These are phyloP conservation scores for Pipra filicauda DNA, from an alignment of 2,113 vertebrate genomes.

Conservation along the genomic window DNA sequence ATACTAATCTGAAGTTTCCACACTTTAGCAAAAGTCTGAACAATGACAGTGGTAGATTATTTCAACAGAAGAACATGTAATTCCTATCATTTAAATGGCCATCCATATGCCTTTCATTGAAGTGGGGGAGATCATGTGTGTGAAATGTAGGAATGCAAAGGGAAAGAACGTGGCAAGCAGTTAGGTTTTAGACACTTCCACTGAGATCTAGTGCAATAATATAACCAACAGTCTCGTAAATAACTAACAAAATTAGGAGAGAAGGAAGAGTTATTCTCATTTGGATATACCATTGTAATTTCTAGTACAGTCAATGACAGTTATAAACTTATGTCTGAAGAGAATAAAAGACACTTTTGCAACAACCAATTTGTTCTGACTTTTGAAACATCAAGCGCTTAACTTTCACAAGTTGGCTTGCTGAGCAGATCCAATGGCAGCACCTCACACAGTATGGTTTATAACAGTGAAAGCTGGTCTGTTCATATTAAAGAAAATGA, in stretches of 20 bases:
- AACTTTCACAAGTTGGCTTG: neutral
- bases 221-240: neutral
- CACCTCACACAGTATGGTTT: neutral
- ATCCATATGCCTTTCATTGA: neutral
- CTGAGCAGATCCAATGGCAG: neutral
- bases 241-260: neutral
- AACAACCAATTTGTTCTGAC: neutral
- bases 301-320: neutral
- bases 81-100: neutral
- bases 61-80: neutral
- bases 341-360: neutral
- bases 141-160: neutral
- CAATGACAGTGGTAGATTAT: neutral
- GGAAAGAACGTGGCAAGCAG: neutral
- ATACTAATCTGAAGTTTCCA: neutral
- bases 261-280: neutral
- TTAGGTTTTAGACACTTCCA: neutral
- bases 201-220: neutral
- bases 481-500: neutral
- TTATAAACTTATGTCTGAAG: neutral
- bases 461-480: neutral
- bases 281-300: neutral
- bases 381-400: neutral
- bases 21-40: neutral
- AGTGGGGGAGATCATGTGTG: fast-evolving